Evolutionary conservation across 2,113 vertebrate species (phyloP).

Genomic region (Arothron firmamentum): DNA sequence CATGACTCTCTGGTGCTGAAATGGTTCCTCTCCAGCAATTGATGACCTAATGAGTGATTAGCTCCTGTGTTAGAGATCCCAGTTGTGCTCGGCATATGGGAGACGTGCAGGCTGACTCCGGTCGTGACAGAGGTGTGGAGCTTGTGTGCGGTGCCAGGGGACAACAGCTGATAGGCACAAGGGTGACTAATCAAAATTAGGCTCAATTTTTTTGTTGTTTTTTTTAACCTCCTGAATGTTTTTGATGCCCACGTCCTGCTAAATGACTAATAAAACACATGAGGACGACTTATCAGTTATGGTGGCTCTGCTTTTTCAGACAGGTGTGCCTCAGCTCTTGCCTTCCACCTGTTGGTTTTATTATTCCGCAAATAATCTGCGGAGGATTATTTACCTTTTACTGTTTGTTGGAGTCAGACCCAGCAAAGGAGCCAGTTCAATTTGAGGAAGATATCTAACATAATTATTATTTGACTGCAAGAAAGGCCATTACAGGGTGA

Average conservation of each 20-base stretch:
- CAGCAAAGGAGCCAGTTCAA: slow-evolving; percentile 34
- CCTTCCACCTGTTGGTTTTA: slow-evolving; percentile 80
- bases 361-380: slow-evolving; percentile 65
- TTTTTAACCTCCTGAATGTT: background rate
- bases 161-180: slow-evolving; percentile 70
- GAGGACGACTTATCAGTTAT: slow-evolving; percentile 62
- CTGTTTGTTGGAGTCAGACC: slow-evolving; percentile 69
- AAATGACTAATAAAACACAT: slow-evolving; percentile 51
- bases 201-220: background rate
- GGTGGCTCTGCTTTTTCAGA: slow-evolving; percentile 23
- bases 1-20: slow-evolving; percentile 8
- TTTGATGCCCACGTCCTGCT: slow-evolving; percentile 15
- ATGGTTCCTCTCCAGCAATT: slow-evolving; percentile 39
- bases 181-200: slow-evolving; percentile 28
- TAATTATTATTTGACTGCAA: too few relatives aligned
- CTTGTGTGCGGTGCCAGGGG: slow-evolving; percentile 53
- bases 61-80: slow-evolving; percentile 43
- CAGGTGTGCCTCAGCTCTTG: slow-evolving; percentile 69
- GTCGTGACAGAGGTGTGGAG: slow-evolving; percentile 51
- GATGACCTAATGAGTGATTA: slow-evolving; percentile 70
- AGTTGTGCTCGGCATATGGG: slow-evolving; percentile 72
- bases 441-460: slow-evolving; percentile 27
- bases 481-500: too few relatives aligned
- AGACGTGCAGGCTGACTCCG: slow-evolving; percentile 63
- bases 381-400: slow-evolving; percentile 45